Base-by-base conservation (phyloP, 2,797 vertebrate genomes). In the Huso huso region DNA sequence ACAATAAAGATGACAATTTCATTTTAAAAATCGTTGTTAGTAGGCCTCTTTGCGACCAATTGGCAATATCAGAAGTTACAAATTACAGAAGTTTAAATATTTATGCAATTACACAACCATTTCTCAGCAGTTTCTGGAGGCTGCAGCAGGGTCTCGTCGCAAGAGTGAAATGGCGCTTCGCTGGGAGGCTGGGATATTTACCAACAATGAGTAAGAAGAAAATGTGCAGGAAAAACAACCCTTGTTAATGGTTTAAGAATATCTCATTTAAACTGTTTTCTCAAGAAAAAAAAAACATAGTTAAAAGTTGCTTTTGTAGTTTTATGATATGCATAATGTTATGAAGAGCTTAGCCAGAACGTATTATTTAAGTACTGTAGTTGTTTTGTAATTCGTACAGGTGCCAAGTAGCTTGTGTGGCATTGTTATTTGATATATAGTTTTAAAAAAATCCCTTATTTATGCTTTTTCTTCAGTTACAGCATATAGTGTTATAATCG, bases 231-330 rank as follows among this genome's bases (percentile, higher is more conserved):
- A 37, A 37, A 37, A 37, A 37, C 37, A 37, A 37, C 37, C 4
- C 37, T 37, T 37, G 37, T 37, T 37, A 37, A 37, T 0, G 37
- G 37, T 37, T 37, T 37, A 37, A 37, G 23, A 37, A 37, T 37
- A 37, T 37, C 23, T 37, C 23, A 37, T 37, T 37, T 37, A 37
- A 37, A 37, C 37, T 77, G 71, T 77, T 80, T 74, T 77, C 79
- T 74, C 69, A 76, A 80, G 78, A 78, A 67, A 74, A 78, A 37
- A 73, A 74, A 75, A 78, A 75, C 74, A 68, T 51, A 71, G 70
- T 78, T 37, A 77, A 69, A 74, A 62, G 77, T 74, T 80, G 86
- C 84, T 86, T 88, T 70, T 87, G 83, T 87, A 73, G 79, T 69
- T 73, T 73, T 74, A 70, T 62, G 48, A 67, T 65, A 69, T 72